phyloP scores from a whole-genome alignment of 92 coral and sea anemone genomes.

The Desmophyllum pertusum region DNA sequence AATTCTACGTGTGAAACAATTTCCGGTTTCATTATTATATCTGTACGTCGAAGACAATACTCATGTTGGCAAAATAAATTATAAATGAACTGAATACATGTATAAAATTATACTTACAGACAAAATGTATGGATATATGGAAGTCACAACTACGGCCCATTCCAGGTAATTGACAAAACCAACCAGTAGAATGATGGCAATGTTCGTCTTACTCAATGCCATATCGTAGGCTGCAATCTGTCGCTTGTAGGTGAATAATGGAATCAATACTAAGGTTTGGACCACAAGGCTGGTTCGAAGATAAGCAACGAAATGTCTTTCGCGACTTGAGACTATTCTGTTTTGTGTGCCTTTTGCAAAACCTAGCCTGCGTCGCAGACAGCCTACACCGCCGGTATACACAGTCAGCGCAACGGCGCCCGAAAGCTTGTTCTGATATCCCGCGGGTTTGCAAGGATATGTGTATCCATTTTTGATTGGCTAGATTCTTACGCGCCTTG shows the following conservation, averaged over 20 bases:
- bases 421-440: too few relatives aligned
- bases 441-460: too few relatives aligned
- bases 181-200: constrained; percentile 50
- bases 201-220: constrained; percentile 58
- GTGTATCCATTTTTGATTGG: too few relatives aligned
- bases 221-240: not conserved
- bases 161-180: constrained; percentile 77
- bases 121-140: constrained; percentile 65
- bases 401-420: too few relatives aligned
- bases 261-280: not conserved
- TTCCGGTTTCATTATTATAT: not conserved
- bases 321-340: not conserved
- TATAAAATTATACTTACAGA: constrained; percentile 48
- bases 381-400: too few relatives aligned
- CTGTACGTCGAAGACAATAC: too few relatives aligned
- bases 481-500: too few relatives aligned
- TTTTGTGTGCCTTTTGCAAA: not conserved
- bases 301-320: not conserved
- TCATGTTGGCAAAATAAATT: too few relatives aligned
- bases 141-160: constrained; percentile 76
- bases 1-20: not conserved
- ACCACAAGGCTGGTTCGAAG: not conserved
- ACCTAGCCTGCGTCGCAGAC: too few relatives aligned
- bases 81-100: too few relatives aligned
- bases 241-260: not conserved